These are phyloP conservation scores for Pogoniulus pusillus DNA, from an alignment of 2,797 vertebrate genomes.

Conservation along the genomic window DNA sequence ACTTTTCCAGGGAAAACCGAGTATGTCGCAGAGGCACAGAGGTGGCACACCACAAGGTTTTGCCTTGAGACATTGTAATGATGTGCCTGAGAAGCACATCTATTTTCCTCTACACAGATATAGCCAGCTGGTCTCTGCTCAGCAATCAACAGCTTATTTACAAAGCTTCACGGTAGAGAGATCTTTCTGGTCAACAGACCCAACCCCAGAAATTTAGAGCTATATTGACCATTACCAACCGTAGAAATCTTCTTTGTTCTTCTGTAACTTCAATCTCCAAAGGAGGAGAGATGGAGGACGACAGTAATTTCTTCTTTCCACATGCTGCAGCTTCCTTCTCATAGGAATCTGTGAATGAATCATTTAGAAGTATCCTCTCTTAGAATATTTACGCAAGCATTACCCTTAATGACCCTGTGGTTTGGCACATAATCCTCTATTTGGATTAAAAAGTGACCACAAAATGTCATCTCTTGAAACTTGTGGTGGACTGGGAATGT, in stretches of 20 bases:
- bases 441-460: conserved; percentile 54
- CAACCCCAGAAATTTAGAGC: background rate
- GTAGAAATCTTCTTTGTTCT: conserved; percentile 88
- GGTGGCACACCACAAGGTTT: background rate
- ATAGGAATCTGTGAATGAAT: conserved; percentile 86
- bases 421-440: conserved; percentile 35
- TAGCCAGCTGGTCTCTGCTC: background rate
- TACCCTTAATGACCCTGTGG: conserved; percentile 42
- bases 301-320: conserved; percentile 84
- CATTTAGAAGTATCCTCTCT: conserved; percentile 19
- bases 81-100: background rate
- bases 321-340: conserved; percentile 80
- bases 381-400: conserved; percentile 39
- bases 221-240: conserved; percentile 74
- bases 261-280: conserved; percentile 87
- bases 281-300: conserved; percentile 88
- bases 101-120: background rate
- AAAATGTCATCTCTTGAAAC: conserved; percentile 48
- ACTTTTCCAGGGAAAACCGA: background rate
- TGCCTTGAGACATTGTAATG: background rate
- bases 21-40: background rate
- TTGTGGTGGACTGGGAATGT: conserved; percentile 45
- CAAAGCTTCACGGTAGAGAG: background rate
- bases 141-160: background rate
- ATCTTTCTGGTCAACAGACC: background rate